Conservation (phyloP, 2,888 invertebrate genomes). For the Cosmorhoe ocellata region DNA sequence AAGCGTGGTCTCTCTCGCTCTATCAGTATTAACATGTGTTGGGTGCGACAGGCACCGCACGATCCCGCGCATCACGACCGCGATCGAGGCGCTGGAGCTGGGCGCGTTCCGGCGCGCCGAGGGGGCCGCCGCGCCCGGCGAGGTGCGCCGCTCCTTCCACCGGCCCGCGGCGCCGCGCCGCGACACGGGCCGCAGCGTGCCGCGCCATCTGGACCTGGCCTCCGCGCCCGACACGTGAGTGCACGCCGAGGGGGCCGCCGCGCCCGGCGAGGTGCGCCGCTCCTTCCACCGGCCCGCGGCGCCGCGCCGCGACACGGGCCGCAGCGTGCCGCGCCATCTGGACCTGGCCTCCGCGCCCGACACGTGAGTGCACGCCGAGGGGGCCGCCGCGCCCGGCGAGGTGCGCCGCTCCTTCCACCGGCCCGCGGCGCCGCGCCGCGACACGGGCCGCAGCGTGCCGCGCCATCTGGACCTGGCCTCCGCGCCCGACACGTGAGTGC, state of each 20-base stretch:
- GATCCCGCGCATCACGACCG: constrained; percentile 71
- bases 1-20: too few species aligned
- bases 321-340: constrained; percentile 81
- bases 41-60: constrained; percentile 64
- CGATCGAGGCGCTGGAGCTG: constrained; percentile 57
- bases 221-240: constrained; percentile 38
- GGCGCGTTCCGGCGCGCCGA: constrained; percentile 69
- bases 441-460: constrained; percentile 74
- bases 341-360: constrained; percentile 59
- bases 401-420: constrained; percentile 55
- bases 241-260: constrained; percentile 48
- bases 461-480: constrained; percentile 78
- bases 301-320: constrained; percentile 55
- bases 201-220: constrained; percentile 80
- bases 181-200: constrained; percentile 71
- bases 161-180: constrained; percentile 57
- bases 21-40: not conserved
- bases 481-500: constrained; percentile 35
- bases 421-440: constrained; percentile 56
- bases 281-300: constrained; percentile 61
- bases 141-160: constrained; percentile 76
- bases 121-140: constrained; percentile 52
- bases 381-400: constrained; percentile 56
- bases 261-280: constrained; percentile 52
- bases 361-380: constrained; percentile 43